Base-by-base conservation (phyloP, 2,888 invertebrate genomes). In the Mesochorus sp. region DNA sequence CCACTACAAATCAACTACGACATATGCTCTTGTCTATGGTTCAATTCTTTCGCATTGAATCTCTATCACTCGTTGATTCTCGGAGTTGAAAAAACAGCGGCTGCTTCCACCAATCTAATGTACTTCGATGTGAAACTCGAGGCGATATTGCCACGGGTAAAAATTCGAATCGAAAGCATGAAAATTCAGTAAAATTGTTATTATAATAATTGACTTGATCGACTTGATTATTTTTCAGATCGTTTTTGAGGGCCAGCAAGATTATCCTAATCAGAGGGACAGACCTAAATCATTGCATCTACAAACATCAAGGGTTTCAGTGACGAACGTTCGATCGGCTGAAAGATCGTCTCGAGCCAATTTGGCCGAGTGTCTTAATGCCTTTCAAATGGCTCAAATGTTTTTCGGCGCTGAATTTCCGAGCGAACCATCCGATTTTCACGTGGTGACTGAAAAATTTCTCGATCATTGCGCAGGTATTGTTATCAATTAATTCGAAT, bases 91-190 rank as follows among this genome's bases (percentile, higher is more conserved):
- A 87, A 88, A 61, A 84, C 90, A 31, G 81, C 91, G 8, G 76
- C 73, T 1, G 70, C 83, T 28, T 81, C 82, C 57, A 75, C 87
- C 6, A 91, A 91, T 84, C 90, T 92, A 49, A 93, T 93, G 80
- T 96, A 96, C 86, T 94, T 97, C 88, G 98, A 98, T 90, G 95
- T 98, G 49, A 95, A 97, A 89, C 92, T 98, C 76, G 98, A 99
- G 92, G 95, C 97, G 51, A 96, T 99, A 85, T 96, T 98, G 95
- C 98, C 98, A 21, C 95, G 96, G 92, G 97, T 97, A 91, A 91
- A 91, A n/a, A n/a, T n/a, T n/a, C n/a, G n/a, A n/a, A n/a, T n/a
- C n/a, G n/a, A n/a, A n/a, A n/a, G n/a, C n/a, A n/a, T n/a, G n/a
- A n/a, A n/a, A n/a, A n/a, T n/a, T n/a, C n/a, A n/a, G n/a, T n/a